A percentile compares a stretch with the other conserved stretches of the same genome.
These are phyloP conservation scores for Pristionchus japonicus DNA, from an alignment of 2,888 invertebrate genomes.

Conservation along the genomic window DNA sequence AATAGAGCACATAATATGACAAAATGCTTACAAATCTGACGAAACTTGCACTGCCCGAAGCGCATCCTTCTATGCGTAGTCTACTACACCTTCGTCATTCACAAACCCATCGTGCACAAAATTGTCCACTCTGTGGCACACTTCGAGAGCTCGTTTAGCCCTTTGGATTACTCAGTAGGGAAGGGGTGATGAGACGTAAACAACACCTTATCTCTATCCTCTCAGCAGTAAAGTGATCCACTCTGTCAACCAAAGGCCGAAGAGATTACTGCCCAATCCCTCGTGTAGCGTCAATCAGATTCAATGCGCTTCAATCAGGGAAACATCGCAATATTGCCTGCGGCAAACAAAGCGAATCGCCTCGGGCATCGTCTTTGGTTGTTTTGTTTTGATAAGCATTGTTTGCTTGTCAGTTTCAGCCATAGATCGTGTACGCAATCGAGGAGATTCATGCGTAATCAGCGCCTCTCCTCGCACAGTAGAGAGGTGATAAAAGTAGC, in stretches of 20 bases:
- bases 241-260: neutral
- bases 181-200: neutral
- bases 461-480: neutral
- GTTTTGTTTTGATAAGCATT: neutral
- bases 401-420: neutral
- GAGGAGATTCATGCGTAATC: neutral
- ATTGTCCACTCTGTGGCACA: neutral
- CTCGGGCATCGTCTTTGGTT: neutral
- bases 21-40: neutral
- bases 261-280: neutral
- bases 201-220: slow-evolving; percentile 9
- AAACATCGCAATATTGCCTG: neutral
- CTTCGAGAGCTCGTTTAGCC: neutral
- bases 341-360: slow-evolving; percentile 8
- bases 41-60: neutral
- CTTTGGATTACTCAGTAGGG: slow-evolving; percentile 16
- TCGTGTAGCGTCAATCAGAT: slow-evolving; percentile 9
- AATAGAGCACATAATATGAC: too few species aligned
- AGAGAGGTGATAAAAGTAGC: neutral
- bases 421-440: neutral
- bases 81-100: neutral
- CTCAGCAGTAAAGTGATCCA: slow-evolving; percentile 11
- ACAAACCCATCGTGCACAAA: neutral
- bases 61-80: neutral
- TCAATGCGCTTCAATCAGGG: neutral